Percentiles rank a stretch among this genome's conserved stretches.
Conservation (phyloP, 1,140 invertebrate species). For the Pentalonia nigronervosa region DNA sequence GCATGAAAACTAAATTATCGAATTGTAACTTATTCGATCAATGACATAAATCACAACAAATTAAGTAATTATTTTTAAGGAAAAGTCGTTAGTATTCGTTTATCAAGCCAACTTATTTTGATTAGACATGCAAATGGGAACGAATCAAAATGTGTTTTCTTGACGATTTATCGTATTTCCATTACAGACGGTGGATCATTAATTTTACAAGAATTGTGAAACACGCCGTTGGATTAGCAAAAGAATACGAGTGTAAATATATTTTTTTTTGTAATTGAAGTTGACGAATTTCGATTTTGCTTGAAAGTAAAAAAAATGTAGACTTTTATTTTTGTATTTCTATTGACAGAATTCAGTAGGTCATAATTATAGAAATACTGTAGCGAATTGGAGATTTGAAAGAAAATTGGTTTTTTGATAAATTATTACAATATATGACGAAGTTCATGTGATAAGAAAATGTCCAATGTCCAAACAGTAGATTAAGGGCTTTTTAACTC, state of each 20-base stretch:
- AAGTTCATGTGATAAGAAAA: not conserved
- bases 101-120: not conserved
- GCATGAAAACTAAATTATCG: not conserved
- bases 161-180: conserved; percentile 5
- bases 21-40: not conserved
- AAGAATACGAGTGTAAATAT: not conserved
- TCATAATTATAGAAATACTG: not conserved
- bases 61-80: not conserved
- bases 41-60: not conserved
- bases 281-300: not conserved
- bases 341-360: not conserved
- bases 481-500: not conserved
- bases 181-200: not conserved
- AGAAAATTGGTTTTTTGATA: conserved; percentile 13
- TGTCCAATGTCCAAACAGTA: not conserved
- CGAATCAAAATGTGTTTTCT: not conserved
- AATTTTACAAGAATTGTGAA: not conserved
- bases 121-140: not conserved
- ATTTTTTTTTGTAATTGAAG: not conserved
- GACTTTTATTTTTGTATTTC: not conserved
- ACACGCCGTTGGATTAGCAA: not conserved
- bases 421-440: not conserved
- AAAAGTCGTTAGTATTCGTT: not conserved
- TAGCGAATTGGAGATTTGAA: not conserved
- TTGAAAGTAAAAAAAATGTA: not conserved